Evolutionary conservation across 2,888 invertebrate genomes (phyloP).

Genomic region (Lymantria dispar): DNA sequence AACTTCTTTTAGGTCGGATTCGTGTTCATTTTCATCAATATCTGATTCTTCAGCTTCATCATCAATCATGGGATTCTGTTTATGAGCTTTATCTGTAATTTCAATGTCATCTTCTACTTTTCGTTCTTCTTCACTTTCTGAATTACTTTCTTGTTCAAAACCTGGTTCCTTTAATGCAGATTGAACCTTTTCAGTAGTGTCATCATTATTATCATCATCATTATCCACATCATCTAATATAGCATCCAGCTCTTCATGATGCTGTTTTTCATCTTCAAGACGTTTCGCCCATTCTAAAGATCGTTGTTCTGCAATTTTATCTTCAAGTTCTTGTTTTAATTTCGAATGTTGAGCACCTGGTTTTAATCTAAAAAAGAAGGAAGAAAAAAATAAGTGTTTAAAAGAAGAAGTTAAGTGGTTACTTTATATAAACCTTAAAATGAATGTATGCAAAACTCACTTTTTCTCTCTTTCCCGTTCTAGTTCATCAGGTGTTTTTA

Average conservation of each 20-base stretch:
- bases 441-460: conserved; percentile 48
- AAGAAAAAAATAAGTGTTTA: no score
- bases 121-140: conserved; percentile 77
- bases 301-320: conserved; percentile 87
- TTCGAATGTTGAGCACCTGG: conserved; percentile 88
- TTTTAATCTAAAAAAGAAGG: conserved; percentile 59
- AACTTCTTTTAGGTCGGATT: conserved; percentile 5
- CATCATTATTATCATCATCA: conserved; percentile 61
- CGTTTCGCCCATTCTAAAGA: conserved; percentile 87
- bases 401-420: no score
- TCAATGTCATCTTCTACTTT: conserved; percentile 54
- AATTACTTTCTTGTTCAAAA: conserved; percentile 48
- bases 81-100: conserved; percentile 62
- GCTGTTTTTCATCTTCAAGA: conserved; percentile 72
- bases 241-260: conserved; percentile 63
- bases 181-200: conserved; percentile 71
- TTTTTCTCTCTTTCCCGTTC: conserved; percentile 81
- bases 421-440: background rate
- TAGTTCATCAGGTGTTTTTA: conserved; percentile 75
- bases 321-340: conserved; percentile 86
- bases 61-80: conserved; percentile 64
- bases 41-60: conserved; percentile 80
- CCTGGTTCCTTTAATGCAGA: conserved; percentile 56
- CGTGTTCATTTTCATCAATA: conserved; percentile 51
- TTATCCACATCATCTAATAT: conserved; percentile 56